Percentiles rank a stretch among this genome's conserved stretches.
Conservation (phyloP, 2,888 invertebrate genomes). For the Polyommatus icarus region DNA sequence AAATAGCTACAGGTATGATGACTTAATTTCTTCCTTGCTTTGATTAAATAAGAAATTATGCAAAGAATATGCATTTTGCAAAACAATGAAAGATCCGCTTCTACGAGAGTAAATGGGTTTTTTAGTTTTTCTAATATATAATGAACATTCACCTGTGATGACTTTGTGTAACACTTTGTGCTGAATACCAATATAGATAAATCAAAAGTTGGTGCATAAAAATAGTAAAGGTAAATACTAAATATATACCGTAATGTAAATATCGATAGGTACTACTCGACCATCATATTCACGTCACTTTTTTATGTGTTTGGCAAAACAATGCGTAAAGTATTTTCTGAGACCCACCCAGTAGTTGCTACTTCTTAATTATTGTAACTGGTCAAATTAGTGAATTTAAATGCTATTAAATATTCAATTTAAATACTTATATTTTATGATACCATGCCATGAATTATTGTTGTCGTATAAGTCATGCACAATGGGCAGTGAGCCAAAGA, state of each 20-base stretch:
- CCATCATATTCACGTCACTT: background rate
- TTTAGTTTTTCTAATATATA: constrained; percentile 51
- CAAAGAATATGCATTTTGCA: background rate
- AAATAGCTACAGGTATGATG: constrained; percentile 30
- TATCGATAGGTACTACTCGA: background rate
- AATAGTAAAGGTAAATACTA: background rate
- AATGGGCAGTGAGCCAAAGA: constrained; percentile 1
- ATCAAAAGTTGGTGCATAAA: constrained; percentile 34
- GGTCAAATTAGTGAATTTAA: background rate
- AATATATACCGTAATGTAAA: background rate
- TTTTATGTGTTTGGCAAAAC: background rate
- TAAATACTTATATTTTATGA: background rate
- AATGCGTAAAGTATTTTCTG: background rate
- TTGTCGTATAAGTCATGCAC: background rate
- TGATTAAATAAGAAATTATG: background rate
- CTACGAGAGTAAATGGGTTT: constrained; percentile 15
- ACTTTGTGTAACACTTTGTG: constrained; percentile 54
- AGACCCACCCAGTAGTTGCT: background rate
- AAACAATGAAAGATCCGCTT: background rate
- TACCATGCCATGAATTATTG: background rate
- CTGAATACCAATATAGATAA: constrained; percentile 50
- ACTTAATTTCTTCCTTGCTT: constrained; percentile 7
- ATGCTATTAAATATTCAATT: background rate
- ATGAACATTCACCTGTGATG: constrained; percentile 52
- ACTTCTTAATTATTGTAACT: background rate